Conservation (phyloP, 2,797 vertebrate species). For the Helostoma temminkii region DNA sequence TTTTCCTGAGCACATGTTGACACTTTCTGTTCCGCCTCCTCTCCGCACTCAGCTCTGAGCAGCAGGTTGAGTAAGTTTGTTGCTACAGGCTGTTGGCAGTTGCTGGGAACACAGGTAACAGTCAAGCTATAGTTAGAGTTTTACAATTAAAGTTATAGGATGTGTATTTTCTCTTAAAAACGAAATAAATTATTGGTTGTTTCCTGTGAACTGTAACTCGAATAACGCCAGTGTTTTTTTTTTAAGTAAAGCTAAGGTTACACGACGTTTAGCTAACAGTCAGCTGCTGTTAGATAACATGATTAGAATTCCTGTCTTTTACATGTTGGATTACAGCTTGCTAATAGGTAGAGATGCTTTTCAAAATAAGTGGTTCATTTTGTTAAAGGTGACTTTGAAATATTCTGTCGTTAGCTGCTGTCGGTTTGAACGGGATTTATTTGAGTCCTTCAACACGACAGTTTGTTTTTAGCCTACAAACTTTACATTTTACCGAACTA, state of each 20-base stretch:
- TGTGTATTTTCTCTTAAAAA: too few species aligned
- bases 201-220: too few species aligned
- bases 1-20: neutral
- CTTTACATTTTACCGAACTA: too few species aligned
- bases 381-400: slow-evolving; percentile 48
- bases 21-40: slow-evolving; percentile 19
- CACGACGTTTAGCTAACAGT: slow-evolving; percentile 9
- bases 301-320: neutral
- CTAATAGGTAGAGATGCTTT: neutral
- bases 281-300: neutral
- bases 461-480: neutral
- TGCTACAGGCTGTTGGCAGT: neutral
- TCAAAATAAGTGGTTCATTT: neutral
- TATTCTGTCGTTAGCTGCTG: neutral
- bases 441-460: too few species aligned
- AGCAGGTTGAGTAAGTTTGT: slow-evolving; percentile 1
- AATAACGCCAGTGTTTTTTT: too few species aligned
- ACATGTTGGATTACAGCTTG: accelerated
- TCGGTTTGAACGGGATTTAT: neutral
- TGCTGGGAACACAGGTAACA: slow-evolving; percentile 16
- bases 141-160: accelerated
- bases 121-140: neutral
- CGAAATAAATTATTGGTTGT: neutral
- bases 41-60: neutral
- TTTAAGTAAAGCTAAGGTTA: neutral